phyloP scores from a whole-genome alignment of 1,140 invertebrate genomes.

The Anthonomus grandis region DNA sequence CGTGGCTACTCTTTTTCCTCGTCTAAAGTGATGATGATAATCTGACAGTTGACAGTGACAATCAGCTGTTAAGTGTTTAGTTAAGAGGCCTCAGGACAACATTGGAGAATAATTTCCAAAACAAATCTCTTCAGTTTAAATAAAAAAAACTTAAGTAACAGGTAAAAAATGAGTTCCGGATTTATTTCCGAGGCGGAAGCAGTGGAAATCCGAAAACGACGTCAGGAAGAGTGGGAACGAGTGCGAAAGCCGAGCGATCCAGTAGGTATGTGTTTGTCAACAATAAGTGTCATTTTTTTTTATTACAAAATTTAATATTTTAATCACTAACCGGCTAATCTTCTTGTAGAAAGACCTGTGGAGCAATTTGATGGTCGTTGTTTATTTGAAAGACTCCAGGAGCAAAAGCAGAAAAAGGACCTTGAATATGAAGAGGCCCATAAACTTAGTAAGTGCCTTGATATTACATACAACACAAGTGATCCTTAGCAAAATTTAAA shows the following conservation, averaged over 20 bases:
- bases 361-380: constrained; percentile 78
- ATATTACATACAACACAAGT: not conserved
- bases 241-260: constrained; percentile 85
- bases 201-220: constrained; percentile 67
- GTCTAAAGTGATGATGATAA: too few species aligned
- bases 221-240: constrained; percentile 95
- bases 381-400: constrained; percentile 84
- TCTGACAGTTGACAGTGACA: too few species aligned
- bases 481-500: not conserved
- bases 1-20: too few species aligned
- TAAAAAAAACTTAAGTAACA: too few species aligned
- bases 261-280: constrained; percentile 58
- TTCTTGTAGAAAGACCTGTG: constrained; percentile 73
- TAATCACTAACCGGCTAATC: not conserved
- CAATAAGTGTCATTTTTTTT: constrained; percentile 1
- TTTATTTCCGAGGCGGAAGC: constrained; percentile 86
- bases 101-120: too few species aligned
- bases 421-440: constrained; percentile 93
- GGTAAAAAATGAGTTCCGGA: constrained; percentile 75
- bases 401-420: constrained; percentile 86
- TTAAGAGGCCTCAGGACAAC: too few species aligned
- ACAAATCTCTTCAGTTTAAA: too few species aligned
- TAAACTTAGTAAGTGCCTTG: constrained; percentile 73
- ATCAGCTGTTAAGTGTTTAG: too few species aligned
- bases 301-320: not conserved